phyloP scores from a whole-genome alignment of 2,888 invertebrate genomes.

The Xestia sexstrigata region DNA sequence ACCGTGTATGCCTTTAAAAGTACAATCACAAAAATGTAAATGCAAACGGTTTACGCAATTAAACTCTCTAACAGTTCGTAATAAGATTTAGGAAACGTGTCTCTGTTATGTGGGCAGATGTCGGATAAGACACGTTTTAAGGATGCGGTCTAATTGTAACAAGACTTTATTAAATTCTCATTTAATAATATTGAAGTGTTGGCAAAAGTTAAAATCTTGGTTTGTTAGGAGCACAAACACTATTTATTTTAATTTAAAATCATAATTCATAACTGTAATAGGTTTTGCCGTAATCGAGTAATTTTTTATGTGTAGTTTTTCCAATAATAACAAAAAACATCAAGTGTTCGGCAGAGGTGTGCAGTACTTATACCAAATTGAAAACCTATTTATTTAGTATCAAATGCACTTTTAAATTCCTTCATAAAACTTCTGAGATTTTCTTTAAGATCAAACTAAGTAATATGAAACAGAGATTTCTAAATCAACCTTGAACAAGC shows the following conservation, averaged over 20 bases:
- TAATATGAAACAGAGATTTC: constrained; percentile 17
- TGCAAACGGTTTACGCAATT: constrained; percentile 22
- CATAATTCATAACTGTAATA: too few species aligned
- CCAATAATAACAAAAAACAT: background rate
- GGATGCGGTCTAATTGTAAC: constrained; percentile 19
- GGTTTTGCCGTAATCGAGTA: too few species aligned
- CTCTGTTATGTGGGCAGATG: constrained; percentile 28
- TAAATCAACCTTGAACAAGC: constrained; percentile 30
- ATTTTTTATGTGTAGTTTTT: background rate
- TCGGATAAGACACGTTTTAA: constrained; percentile 29
- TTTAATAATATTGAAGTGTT: background rate
- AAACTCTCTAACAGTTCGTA: constrained; percentile 10
- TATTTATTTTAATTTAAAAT: too few species aligned
- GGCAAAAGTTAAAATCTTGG: background rate
- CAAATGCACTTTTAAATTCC: background rate
- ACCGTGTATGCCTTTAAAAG: constrained; percentile 32
- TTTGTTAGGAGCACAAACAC: too few species aligned
- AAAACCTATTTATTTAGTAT: background rate
- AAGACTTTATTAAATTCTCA: constrained; percentile 4
- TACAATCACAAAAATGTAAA: background rate
- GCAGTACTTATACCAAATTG: background rate
- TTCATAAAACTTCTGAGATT: background rate
- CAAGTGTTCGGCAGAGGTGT: background rate
- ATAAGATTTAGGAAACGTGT: constrained; percentile 21
- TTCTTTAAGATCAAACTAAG: constrained; percentile 12